These are phyloP conservation scores for Trachymyrmex septentrionalis DNA, from an alignment of 1,140 invertebrate species.

Conservation along the genomic window DNA sequence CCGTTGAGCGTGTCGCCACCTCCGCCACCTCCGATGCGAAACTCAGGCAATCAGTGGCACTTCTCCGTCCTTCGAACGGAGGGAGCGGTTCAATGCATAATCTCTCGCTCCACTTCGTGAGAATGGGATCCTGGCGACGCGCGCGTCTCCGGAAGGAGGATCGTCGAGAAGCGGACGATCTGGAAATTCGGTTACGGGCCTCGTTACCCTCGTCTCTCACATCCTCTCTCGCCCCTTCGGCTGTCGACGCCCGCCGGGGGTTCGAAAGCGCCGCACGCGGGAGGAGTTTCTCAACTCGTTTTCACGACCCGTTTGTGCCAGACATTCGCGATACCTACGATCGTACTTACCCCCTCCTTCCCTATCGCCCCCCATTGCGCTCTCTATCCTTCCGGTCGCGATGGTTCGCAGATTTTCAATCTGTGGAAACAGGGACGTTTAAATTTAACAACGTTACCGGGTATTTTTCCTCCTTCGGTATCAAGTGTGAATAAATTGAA, in stretches of 20 bases:
- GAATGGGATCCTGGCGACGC: slow-evolving; percentile 54
- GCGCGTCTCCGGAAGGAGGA: slow-evolving; percentile 46
- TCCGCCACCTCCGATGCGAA: slow-evolving; percentile 35
- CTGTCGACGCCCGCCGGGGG: slow-evolving; percentile 37
- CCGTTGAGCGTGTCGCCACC: slow-evolving; percentile 13
- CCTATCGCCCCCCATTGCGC: no score
- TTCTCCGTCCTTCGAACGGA: slow-evolving; percentile 34
- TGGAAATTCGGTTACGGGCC: slow-evolving; percentile 77
- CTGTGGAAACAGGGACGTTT: slow-evolving; percentile 42
- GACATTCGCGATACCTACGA: slow-evolving; percentile 51
- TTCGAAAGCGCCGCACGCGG: slow-evolving; percentile 52
- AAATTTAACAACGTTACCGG: slow-evolving; percentile 32
- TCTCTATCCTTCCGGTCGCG: background rate
- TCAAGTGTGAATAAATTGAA: slow-evolving; percentile 27
- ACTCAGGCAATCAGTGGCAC: slow-evolving; percentile 67
- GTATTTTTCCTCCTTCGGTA: background rate
- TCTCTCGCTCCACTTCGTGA: slow-evolving; percentile 55
- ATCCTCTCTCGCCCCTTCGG: slow-evolving; percentile 44
- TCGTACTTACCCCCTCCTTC: slow-evolving; percentile 47
- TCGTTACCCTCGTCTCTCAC: slow-evolving; percentile 78
- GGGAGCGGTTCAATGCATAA: slow-evolving; percentile 63
- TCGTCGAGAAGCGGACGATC: slow-evolving; percentile 68
- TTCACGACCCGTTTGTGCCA: slow-evolving; percentile 71
- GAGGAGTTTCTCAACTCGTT: slow-evolving; percentile 73
- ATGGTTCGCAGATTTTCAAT: slow-evolving; percentile 67